phyloP scores from a whole-genome alignment of 2,888 invertebrate species.

The Eurytoma californica region DNA sequence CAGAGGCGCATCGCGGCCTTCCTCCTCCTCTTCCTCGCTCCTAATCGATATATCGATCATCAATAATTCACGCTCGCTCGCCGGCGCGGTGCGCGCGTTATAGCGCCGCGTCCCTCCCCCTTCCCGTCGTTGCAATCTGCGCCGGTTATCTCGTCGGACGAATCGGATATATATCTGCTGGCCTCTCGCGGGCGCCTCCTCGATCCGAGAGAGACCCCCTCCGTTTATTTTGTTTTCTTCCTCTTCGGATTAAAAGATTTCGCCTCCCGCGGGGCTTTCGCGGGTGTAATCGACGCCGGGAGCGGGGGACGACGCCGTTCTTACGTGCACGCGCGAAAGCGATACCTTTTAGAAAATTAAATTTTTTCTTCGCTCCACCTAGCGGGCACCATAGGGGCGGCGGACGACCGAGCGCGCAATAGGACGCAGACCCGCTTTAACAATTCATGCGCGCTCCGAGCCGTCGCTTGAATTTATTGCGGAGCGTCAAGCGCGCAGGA shows the following conservation, averaged over 20 bases:
- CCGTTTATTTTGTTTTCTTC: background rate
- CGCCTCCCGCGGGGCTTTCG: conserved; percentile 6
- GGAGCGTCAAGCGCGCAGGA: background rate
- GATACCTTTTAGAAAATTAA: conserved; percentile 55
- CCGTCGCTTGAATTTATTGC: conserved; percentile 45
- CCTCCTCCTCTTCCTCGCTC: conserved; percentile 1
- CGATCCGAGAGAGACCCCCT: conserved; percentile 16
- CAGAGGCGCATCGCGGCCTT: conserved; percentile 53
- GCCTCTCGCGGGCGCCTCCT: background rate
- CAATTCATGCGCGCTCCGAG: conserved; percentile 43
- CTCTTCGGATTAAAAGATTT: conserved; percentile 54
- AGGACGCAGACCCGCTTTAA: conserved; percentile 42
- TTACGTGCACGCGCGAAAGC: conserved; percentile 2
- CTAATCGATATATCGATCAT: conserved; percentile 60
- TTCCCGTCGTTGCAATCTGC: conserved; percentile 50
- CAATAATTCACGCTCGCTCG: conserved; percentile 58
- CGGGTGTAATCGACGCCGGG: conserved; percentile 7
- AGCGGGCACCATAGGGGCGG: background rate
- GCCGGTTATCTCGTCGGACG: conserved; percentile 54
- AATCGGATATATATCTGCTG: conserved; percentile 46
- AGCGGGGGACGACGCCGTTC: conserved; percentile 14
- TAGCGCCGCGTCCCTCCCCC: background rate
- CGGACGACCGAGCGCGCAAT: conserved; percentile 6
- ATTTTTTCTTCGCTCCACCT: conserved; percentile 31
- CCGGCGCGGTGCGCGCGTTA: background rate